Conservation (phyloP, 2,888 invertebrate genomes). For the Hirtodrosophila alboralis region DNA sequence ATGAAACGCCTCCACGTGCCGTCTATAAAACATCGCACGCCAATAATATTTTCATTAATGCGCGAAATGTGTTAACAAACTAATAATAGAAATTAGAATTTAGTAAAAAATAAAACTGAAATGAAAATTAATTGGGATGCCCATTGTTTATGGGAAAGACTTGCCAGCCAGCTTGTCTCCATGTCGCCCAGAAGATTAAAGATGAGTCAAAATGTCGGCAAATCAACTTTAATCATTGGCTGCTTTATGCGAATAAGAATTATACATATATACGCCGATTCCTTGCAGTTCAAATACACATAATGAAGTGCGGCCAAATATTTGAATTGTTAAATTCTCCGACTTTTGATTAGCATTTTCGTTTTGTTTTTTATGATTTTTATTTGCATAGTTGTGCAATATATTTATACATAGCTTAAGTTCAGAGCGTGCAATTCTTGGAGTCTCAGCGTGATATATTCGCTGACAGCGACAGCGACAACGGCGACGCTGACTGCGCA, state of each 20-base stretch:
- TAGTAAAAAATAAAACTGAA: constrained; percentile 37
- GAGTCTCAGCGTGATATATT: constrained; percentile 25
- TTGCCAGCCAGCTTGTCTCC: constrained; percentile 66
- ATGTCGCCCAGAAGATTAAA: too few species aligned
- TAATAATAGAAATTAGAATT: constrained; percentile 62
- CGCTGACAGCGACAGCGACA: constrained; percentile 11
- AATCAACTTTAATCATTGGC: constrained; percentile 57
- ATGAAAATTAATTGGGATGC: constrained; percentile 60
- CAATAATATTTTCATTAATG: constrained; percentile 41
- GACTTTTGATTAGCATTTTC: constrained; percentile 36
- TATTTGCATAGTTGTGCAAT: constrained; percentile 55
- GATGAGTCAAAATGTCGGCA: constrained; percentile 63
- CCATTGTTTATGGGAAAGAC: constrained; percentile 48
- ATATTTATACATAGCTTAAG: constrained; percentile 53
- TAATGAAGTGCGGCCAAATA: constrained; percentile 24
- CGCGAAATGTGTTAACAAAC: constrained; percentile 69
- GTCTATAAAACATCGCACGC: constrained; percentile 24
- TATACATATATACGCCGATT: constrained; percentile 4
- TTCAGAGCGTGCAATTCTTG: constrained; percentile 75
- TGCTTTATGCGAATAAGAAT: too few species aligned
- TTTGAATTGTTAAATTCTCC: constrained; percentile 42
- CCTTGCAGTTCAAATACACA: constrained; percentile 18
- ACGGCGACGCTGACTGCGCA: constrained; percentile 21
- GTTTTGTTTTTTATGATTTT: constrained; percentile 1
- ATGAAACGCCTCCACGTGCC: constrained; percentile 69